Percentiles rank a stretch among this genome's conserved stretches.
These are phyloP conservation scores for Paramormyrops hopkinsi DNA, from an alignment of 2,797 vertebrate genomes.

Conservation along the genomic window DNA sequence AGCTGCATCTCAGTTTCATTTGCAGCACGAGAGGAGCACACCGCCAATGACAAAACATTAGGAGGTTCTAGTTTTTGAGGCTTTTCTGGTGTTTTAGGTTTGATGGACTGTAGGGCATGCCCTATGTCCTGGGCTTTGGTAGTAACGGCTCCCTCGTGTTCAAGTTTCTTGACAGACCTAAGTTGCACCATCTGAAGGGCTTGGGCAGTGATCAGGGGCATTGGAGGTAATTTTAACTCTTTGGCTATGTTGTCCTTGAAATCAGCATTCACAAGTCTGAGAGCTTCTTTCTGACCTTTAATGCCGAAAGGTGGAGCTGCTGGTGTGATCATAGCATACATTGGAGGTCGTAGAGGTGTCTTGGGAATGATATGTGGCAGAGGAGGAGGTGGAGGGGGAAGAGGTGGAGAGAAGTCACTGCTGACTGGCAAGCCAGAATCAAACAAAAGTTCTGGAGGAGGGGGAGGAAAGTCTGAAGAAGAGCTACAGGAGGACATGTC, in stretches of 20 bases:
- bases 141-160: slow-evolving; percentile 41
- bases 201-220: slow-evolving; percentile 82
- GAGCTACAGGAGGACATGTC: slow-evolving; percentile 46
- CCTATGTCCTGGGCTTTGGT: slow-evolving; percentile 55
- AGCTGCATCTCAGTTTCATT: slow-evolving; percentile 37
- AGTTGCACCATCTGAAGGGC: slow-evolving; percentile 84
- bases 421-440: slow-evolving; percentile 52
- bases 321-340: slow-evolving; percentile 49
- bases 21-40: slow-evolving; percentile 32
- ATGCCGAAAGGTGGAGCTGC: slow-evolving; percentile 60
- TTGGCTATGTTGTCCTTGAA: slow-evolving; percentile 41
- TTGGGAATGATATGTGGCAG: slow-evolving; percentile 39
- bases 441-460: slow-evolving; percentile 69
- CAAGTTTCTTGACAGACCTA: slow-evolving; percentile 68
- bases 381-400: slow-evolving; percentile 30
- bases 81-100: slow-evolving; percentile 48
- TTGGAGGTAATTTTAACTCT: slow-evolving; percentile 42
- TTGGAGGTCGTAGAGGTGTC: slow-evolving; percentile 43
- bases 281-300: slow-evolving; percentile 55
- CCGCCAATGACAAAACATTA: slow-evolving; percentile 30
- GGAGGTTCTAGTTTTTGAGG: slow-evolving; percentile 41
- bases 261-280: slow-evolving; percentile 45
- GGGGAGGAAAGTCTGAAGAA: slow-evolving; percentile 73
- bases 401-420: slow-evolving; percentile 52
- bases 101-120: slow-evolving; percentile 45